Evolutionary conservation across 2,113 vertebrate genomes (phyloP).

Genomic region (Motacilla tschutschensis): DNA sequence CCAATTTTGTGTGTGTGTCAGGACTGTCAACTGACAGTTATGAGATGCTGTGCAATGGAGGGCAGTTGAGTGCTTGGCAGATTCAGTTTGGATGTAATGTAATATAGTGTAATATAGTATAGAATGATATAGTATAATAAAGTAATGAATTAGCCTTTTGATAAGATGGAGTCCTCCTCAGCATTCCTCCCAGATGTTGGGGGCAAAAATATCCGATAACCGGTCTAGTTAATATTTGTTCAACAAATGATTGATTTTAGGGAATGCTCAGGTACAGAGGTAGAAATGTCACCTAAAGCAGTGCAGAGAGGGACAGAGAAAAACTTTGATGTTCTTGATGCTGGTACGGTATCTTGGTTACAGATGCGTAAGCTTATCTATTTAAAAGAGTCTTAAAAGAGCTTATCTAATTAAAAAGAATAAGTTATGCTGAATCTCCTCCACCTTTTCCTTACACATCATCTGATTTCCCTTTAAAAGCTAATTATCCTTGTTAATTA

Average conservation of each 20-base stretch:
- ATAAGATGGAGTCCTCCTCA: too few relatives aligned
- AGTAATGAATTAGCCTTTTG: too few relatives aligned
- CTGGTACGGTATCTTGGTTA: not conserved
- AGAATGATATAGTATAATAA: too few relatives aligned
- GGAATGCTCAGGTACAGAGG: not conserved
- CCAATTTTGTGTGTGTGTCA: too few relatives aligned
- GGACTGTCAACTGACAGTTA: too few relatives aligned
- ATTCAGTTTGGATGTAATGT: too few relatives aligned
- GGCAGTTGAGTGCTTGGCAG: too few relatives aligned
- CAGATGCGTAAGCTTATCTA: not conserved
- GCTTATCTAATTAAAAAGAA: not conserved
- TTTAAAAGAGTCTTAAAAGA: not conserved
- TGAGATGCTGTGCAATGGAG: too few relatives aligned
- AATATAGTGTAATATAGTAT: too few relatives aligned
- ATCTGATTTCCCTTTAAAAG: not conserved
- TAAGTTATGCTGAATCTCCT: not conserved
- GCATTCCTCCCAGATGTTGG: too few relatives aligned
- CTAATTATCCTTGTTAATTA: constrained; percentile 38
- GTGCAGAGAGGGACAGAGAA: not conserved
- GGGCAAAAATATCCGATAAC: too few relatives aligned
- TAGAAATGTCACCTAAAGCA: not conserved
- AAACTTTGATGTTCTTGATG: not conserved
- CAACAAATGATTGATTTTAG: not conserved
- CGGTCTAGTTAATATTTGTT: not conserved
- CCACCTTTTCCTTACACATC: not conserved